Evolutionary conservation across 2,888 invertebrate genomes (phyloP).

Genomic region (Leptogaster cylindrica): DNA sequence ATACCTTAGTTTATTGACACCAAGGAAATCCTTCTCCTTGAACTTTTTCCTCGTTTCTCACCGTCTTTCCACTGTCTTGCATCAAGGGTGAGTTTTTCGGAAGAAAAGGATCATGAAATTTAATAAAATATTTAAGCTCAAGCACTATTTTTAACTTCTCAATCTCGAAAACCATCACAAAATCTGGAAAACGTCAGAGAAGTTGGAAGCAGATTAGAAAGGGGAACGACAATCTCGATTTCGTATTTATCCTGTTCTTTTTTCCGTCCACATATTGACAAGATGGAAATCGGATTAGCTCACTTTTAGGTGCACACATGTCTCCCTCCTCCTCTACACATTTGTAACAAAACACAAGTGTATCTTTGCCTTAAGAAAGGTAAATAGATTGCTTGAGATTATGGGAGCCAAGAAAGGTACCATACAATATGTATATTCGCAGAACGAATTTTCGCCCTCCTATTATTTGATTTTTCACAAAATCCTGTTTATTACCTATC

Average conservation of each 20-base stretch:
- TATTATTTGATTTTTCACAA: slow-evolving; percentile 8
- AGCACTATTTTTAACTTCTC: slow-evolving; percentile 23
- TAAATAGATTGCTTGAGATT: slow-evolving; percentile 24
- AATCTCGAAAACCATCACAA: slow-evolving; percentile 10
- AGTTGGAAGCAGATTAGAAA: background rate
- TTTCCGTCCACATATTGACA: slow-evolving; percentile 16
- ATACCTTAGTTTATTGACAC: slow-evolving; percentile 4
- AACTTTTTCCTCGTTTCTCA: background rate
- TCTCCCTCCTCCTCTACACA: background rate
- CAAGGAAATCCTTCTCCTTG: slow-evolving; percentile 17
- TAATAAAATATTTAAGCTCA: slow-evolving; percentile 27
- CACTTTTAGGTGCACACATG: slow-evolving; percentile 13
- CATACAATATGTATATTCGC: slow-evolving; percentile 16
- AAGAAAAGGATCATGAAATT: slow-evolving; percentile 7
- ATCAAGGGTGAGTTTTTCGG: too few species aligned
- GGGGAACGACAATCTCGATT: too few species aligned
- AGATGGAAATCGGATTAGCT: slow-evolving; percentile 26
- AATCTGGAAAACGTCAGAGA: slow-evolving; percentile 1
- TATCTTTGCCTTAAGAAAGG: slow-evolving; percentile 1
- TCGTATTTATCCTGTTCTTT: background rate
- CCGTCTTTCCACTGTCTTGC: background rate
- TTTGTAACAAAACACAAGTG: background rate
- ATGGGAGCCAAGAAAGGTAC: slow-evolving; percentile 21
- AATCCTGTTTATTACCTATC: slow-evolving; percentile 25
- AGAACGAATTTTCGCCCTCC: background rate